Conservation (phyloP, 53 echinoderm and acorn worm species). For the Glandiceps talaboti region DNA sequence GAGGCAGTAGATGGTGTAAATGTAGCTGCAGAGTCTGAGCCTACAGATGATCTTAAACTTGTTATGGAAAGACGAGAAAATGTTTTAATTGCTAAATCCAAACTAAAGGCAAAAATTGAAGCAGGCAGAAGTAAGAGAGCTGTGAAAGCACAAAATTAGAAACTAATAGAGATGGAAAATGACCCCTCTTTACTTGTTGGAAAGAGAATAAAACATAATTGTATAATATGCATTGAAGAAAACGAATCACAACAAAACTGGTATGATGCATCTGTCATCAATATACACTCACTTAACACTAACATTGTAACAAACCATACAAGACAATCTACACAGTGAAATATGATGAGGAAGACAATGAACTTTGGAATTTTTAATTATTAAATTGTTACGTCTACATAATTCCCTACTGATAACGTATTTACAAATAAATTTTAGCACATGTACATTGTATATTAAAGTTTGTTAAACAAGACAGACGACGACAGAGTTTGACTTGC, state of each 20-base stretch:
- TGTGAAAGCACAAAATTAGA: slow-evolving; percentile 1
- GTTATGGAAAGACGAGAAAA: neutral
- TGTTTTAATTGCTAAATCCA: neutral
- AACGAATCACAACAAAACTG: neutral
- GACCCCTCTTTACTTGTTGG: slow-evolving; percentile 1
- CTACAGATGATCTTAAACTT: neutral
- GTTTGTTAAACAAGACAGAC: no score
- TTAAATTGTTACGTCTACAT: no score
- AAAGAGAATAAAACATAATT: slow-evolving; percentile 9
- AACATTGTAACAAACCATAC: neutral
- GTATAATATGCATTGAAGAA: slow-evolving; percentile 1
- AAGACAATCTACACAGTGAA: slow-evolving; percentile 18
- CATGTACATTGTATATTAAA: no score
- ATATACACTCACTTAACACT: neutral
- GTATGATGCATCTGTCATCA: slow-evolving; percentile 4
- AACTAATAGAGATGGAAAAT: neutral
- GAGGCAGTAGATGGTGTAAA: neutral
- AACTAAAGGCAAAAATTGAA: neutral
- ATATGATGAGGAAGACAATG: slow-evolving; percentile 10
- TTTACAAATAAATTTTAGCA: no score
- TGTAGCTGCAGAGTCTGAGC: neutral
- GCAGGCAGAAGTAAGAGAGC: slow-evolving; percentile 4
- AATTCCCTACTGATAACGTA: no score
- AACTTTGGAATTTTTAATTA: neutral
- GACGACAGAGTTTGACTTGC: no score